Percentiles rank a stretch among this genome's conserved stretches.
Conservation (phyloP, 2,113 vertebrate genomes). For the Nicator chloris region DNA sequence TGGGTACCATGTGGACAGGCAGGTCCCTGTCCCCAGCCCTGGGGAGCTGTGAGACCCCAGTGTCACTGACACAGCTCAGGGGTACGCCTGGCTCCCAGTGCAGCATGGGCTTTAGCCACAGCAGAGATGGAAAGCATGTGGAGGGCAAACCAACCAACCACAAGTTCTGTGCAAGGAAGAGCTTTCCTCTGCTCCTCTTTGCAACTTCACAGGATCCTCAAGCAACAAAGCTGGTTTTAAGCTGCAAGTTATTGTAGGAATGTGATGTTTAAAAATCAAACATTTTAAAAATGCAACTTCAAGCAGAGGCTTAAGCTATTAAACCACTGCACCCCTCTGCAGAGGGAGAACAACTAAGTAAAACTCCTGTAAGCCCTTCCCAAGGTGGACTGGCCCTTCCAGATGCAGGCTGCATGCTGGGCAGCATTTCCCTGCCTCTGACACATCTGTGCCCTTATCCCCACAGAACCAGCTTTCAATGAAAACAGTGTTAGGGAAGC, state of each 20-base stretch:
- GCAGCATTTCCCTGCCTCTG: neutral
- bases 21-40: neutral
- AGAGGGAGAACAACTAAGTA: neutral
- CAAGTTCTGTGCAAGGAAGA: fast-evolving
- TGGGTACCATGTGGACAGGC: fast-evolving
- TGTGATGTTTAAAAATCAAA: neutral
- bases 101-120: neutral
- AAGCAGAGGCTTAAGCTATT: neutral
- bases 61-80: neutral
- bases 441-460: neutral
- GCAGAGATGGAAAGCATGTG: fast-evolving
- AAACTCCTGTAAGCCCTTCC: neutral
- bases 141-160: neutral
- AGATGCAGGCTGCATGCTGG: neutral
- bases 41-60: neutral
- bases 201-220: neutral
- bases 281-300: neutral
- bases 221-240: neutral
- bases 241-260: neutral
- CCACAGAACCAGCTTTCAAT: neutral
- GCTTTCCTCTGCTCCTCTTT: neutral
- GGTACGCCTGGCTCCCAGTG: fast-evolving
- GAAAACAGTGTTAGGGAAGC: neutral
- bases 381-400: neutral
- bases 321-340: neutral